Percentiles rank a stretch among this genome's conserved stretches.
Conservation (phyloP, 2,888 invertebrate species). For the Bedellia somnulentella region DNA sequence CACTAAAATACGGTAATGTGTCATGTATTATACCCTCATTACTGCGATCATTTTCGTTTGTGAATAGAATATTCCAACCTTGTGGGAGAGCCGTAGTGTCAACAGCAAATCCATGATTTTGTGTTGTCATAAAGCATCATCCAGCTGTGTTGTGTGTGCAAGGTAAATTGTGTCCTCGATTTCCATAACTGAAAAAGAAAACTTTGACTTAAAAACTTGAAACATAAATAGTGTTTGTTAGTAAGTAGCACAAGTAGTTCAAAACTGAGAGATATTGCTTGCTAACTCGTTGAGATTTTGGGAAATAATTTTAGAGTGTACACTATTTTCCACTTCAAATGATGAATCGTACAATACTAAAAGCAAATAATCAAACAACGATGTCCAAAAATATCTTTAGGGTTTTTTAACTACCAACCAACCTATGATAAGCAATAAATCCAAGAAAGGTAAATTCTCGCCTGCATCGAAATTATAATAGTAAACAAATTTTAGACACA, state of each 20-base stretch:
- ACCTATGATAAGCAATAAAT: too few relatives aligned
- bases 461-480: too few relatives aligned
- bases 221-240: neutral
- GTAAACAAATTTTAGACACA: neutral
- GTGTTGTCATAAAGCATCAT: constrained; percentile 96
- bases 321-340: too few relatives aligned
- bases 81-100: constrained; percentile 70
- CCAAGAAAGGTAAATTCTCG: too few relatives aligned
- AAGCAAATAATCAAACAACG: too few relatives aligned
- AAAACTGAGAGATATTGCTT: too few relatives aligned
- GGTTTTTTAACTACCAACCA: neutral
- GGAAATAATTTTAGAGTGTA: too few relatives aligned
- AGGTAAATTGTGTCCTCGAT: constrained; percentile 98
- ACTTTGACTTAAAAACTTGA: too few relatives aligned
- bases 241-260: too few relatives aligned
- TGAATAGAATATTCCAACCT: constrained; percentile 87
- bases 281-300: too few relatives aligned
- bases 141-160: constrained; percentile 84
- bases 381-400: neutral
- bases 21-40: constrained; percentile 96
- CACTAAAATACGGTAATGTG: constrained; percentile 87
- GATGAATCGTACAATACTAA: too few relatives aligned
- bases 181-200: constrained; percentile 78
- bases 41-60: constrained; percentile 93
- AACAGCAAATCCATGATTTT: constrained; percentile 97